These are phyloP conservation scores for Cephus runcator DNA, from an alignment of 2,888 invertebrate genomes.

Conservation along the genomic window DNA sequence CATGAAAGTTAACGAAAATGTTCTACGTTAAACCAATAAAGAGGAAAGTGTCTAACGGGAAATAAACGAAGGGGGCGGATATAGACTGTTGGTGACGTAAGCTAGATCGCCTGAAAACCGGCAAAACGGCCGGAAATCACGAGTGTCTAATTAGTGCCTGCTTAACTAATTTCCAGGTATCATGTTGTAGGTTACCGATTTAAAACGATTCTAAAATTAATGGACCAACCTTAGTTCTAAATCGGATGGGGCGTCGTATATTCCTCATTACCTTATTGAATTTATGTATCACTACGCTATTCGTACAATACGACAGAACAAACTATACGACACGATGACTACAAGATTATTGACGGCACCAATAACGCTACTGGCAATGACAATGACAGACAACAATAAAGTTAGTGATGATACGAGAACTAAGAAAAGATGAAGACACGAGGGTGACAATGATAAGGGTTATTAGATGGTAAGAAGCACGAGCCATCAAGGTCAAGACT, in stretches of 20 bases:
- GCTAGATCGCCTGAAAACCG: neutral
- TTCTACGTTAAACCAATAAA: neutral
- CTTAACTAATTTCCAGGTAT: neutral
- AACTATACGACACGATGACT: neutral
- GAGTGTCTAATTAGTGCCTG: neutral
- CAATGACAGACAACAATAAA: neutral
- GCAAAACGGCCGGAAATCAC: neutral
- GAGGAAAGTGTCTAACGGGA: constrained; percentile 21
- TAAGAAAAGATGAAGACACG: neutral
- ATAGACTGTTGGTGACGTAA: neutral
- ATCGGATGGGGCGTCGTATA: neutral
- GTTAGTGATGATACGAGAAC: neutral
- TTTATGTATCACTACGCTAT: neutral
- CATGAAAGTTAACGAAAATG: neutral
- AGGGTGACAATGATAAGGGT: neutral
- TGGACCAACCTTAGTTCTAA: neutral
- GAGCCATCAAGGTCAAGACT: neutral
- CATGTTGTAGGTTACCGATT: neutral
- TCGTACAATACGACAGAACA: neutral
- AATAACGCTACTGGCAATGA: neutral
- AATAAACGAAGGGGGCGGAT: constrained; percentile 7
- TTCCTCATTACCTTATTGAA: neutral
- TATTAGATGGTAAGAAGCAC: neutral
- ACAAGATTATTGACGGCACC: neutral
- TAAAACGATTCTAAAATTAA: neutral